Conservation (phyloP, 2,888 invertebrate genomes). For the Selenia dentaria region DNA sequence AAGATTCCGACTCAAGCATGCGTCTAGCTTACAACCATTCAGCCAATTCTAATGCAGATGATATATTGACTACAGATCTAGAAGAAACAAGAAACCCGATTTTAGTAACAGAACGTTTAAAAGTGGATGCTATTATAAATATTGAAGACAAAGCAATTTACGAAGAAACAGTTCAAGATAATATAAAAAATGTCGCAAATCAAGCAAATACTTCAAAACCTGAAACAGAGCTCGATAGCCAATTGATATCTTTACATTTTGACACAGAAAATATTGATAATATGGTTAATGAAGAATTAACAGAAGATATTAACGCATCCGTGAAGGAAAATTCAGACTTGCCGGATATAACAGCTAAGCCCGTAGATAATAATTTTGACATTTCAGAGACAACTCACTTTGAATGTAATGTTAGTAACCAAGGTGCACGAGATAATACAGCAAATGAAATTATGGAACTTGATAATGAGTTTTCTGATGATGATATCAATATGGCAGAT, state of each 20-base stretch:
- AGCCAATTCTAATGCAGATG: constrained; percentile 20
- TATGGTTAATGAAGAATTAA: constrained; percentile 14
- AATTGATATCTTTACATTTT: constrained; percentile 50
- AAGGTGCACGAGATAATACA: constrained; percentile 5
- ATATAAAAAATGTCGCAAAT: background rate
- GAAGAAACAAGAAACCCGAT: constrained; percentile 7
- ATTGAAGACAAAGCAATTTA: no score
- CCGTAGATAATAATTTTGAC: background rate
- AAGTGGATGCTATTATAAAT: background rate
- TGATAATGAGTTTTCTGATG: constrained; percentile 57
- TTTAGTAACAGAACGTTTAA: background rate
- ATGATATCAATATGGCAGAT: constrained; percentile 65
- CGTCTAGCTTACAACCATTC: constrained; percentile 45
- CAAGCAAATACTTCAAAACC: constrained; percentile 4
- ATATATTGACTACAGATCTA: constrained; percentile 6
- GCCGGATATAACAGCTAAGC: constrained; percentile 4
- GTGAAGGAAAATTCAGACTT: no score
- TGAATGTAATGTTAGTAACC: constrained; percentile 11
- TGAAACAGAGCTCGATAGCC: constrained; percentile 42
- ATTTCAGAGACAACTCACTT: constrained; percentile 3
- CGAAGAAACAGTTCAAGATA: no score
- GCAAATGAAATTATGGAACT: constrained; percentile 28
- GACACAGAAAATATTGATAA: constrained; percentile 44
- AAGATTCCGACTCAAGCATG: constrained; percentile 42
- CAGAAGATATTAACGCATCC: background rate